Base-by-base conservation (phyloP, 2,113 vertebrate species). In the Conger conger region DNA sequence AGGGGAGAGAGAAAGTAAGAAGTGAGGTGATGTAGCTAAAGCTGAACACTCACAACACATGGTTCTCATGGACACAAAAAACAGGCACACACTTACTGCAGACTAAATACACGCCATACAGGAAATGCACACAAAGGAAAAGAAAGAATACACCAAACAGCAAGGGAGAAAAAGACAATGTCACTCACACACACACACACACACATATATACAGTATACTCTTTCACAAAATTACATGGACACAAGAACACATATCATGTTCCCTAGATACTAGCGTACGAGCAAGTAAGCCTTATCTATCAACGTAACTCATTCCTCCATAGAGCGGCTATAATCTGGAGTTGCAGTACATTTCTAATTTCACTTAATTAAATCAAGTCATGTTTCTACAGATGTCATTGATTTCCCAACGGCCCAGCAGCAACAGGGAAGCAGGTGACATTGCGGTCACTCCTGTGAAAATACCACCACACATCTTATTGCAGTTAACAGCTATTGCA, bases 341-440 rank as follows among this genome's bases (percentile, higher is more conserved):
- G 33, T 18, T 79, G 45, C 33, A 84, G 57, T 27, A 54, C 27
- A 63, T 79, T 38, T 79, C 33, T 79, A 27, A 84, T 84, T 83
- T 77, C 42, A 36, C 33, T 76, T 57, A 78, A 84, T 79, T 40
- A 50, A 76, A 53, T 83, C 82, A 76, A 83, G 82, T 20, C 42
- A 45, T n/a, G 38, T 76, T 45, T 84, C 83, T 27, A 54, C 76
- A 79, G 35, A 76, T 77, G 53, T 78, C 54, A 84, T 57, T 79
- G 76, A 84, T 45, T n/a, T 42, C 42, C 76, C 76, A 57, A 45
- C 76, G 37, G 76, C 53, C 83, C 83, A 37, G 27, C 23, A 79
- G 83, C 45, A n/a, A 84, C 40, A 20, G 20, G 37, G 76, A 54
- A 78, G 45, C 35, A 15, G 33, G 9, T 30, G 36, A 77, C n/a